Evolutionary conservation across 2,797 vertebrate species (phyloP).

Genomic region (Pteronotus mesoamericanus): DNA sequence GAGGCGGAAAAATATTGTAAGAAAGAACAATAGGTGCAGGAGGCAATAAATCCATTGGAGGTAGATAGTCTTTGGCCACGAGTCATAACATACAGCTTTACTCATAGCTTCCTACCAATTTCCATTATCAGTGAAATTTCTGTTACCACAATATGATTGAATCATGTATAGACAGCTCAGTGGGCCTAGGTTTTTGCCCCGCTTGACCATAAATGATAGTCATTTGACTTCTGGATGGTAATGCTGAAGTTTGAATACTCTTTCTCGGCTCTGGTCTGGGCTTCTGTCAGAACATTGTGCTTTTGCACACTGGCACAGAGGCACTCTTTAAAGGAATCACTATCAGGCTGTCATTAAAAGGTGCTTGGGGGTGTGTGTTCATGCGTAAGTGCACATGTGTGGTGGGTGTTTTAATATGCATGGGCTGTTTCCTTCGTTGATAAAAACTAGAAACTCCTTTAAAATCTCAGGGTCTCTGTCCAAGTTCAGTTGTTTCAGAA

Average conservation of each 20-base stretch:
- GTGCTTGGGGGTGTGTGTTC: neutral
- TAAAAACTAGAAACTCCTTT: neutral
- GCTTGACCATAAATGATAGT: conserved; percentile 74
- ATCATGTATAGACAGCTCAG: conserved; percentile 71
- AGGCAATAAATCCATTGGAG: conserved; percentile 74
- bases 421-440: neutral
- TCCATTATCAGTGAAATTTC: conserved; percentile 79
- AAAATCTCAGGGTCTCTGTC: neutral
- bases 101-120: conserved; percentile 76
- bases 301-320: conserved; percentile 35
- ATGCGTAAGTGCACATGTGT: neutral
- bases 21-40: conserved; percentile 60
- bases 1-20: conserved; percentile 61
- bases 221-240: conserved; percentile 73
- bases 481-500: neutral
- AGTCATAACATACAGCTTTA: conserved; percentile 77
- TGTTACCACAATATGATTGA: conserved; percentile 70
- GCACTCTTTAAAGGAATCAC: neutral
- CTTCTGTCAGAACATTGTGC: conserved; percentile 33
- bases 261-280: conserved; percentile 53
- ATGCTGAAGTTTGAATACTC: conserved; percentile 65
- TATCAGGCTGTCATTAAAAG: neutral
- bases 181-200: conserved; percentile 63
- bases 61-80: conserved; percentile 72
- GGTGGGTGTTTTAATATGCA: neutral